A percentile compares a stretch with the other conserved stretches of the same genome.
phyloP scores from a whole-genome alignment of 2,888 invertebrate species.

The Celastrina argiolus region DNA sequence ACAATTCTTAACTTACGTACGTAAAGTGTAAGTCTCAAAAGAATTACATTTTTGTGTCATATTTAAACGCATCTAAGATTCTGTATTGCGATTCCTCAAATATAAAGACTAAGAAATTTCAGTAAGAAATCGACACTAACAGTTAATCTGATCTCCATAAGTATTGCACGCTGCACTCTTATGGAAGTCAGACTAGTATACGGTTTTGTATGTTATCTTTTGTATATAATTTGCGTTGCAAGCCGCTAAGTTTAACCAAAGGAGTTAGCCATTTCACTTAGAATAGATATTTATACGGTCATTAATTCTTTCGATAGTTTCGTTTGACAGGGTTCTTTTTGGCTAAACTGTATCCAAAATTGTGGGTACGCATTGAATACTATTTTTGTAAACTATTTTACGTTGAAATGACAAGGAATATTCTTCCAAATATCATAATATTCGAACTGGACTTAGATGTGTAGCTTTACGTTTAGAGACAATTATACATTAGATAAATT shows the following conservation, averaged over 20 bases:
- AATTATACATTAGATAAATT: constrained; percentile 54
- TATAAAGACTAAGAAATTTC: neutral
- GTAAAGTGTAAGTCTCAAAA: neutral
- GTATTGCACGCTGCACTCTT: too few species aligned
- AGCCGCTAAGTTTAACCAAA: constrained; percentile 76
- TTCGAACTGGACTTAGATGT: constrained; percentile 40
- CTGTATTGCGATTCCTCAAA: neutral
- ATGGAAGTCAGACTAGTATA: neutral
- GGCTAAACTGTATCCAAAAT: constrained; percentile 37
- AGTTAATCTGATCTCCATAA: neutral
- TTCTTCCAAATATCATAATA: constrained; percentile 37
- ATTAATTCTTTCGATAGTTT: constrained; percentile 42
- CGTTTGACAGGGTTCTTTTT: constrained; percentile 42
- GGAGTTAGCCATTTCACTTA: constrained; percentile 67
- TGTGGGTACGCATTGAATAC: constrained; percentile 38
- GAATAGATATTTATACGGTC: constrained; percentile 58
- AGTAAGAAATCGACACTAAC: neutral
- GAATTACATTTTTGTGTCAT: neutral
- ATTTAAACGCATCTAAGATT: constrained; percentile 5
- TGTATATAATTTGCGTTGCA: constrained; percentile 50
- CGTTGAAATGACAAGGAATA: constrained; percentile 40
- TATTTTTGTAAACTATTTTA: constrained; percentile 51
- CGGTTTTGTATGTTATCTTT: constrained; percentile 14
- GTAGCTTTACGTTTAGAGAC: constrained; percentile 48
- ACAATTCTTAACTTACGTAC: neutral